Evolutionary conservation across 2,888 invertebrate species (phyloP).

Genomic region (Caenorhabditis doughertyi): DNA sequence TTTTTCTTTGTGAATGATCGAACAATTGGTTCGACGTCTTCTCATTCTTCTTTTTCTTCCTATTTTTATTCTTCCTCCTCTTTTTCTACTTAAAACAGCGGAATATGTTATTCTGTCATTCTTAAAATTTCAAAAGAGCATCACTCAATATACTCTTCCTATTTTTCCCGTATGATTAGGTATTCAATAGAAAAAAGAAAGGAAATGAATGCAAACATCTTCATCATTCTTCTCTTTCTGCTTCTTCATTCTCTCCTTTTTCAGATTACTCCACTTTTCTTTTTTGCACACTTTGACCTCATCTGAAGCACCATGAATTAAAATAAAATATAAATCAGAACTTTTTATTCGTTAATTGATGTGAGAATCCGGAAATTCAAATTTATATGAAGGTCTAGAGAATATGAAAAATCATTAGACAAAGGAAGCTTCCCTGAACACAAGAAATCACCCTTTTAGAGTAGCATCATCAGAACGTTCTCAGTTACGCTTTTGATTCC

Average conservation of each 20-base stretch:
- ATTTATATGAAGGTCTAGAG: not conserved
- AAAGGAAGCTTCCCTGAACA: not conserved
- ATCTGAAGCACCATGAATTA: not conserved
- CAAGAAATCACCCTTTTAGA: not conserved
- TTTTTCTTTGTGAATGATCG: conserved; percentile 33
- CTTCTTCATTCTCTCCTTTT: conserved; percentile 1
- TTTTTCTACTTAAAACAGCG: conserved; percentile 17
- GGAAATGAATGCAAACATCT: conserved; percentile 48
- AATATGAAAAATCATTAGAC: no score
- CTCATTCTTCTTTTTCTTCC: not conserved
- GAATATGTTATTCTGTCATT: conserved; percentile 8
- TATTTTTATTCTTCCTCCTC: not conserved
- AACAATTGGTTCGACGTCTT: conserved; percentile 28
- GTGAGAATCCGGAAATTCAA: conserved; percentile 13
- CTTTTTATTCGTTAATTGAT: conserved; percentile 20
- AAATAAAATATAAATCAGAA: conserved; percentile 9
- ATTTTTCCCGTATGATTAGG: conserved; percentile 36
- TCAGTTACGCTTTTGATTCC: not conserved
- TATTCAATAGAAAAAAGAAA: conserved; percentile 51
- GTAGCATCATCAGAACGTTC: no score
- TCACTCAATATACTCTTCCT: conserved; percentile 8
- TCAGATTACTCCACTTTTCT: conserved; percentile 7
- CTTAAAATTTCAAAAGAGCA: conserved; percentile 38
- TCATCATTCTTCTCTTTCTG: conserved; percentile 28
- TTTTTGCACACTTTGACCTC: conserved; percentile 18